Base-by-base conservation (phyloP, 1,140 invertebrate genomes). In the Drosophila tropicalis region DNA sequence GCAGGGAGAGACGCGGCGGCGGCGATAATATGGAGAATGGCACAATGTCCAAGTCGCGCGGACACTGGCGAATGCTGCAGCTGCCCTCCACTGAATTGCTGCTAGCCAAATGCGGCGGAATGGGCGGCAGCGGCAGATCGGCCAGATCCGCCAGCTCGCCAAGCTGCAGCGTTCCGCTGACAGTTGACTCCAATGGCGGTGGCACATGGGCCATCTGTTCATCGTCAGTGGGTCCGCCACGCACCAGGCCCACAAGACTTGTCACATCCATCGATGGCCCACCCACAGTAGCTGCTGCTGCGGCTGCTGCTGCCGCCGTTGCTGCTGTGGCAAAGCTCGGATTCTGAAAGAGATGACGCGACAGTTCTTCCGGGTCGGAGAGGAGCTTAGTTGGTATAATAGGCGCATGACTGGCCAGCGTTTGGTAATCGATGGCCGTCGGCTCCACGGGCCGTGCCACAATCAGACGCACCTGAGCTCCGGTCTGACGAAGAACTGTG, bases 361-460 rank as follows among this genome's bases (percentile, higher is more conserved):
- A 96, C 77, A 97, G 93, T 85, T 96, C 96, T 91, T 97, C 96
- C 10, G 96, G 96, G 92, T 97, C 96, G 63, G 94, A 94, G 69
- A 97, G 94, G 62, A 97, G 94, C 91, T 96, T 96, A 55, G 96
- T 97, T 63, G 96, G 96, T 67, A 97, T 96, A 70, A 97, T 95
- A 57, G 96, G 96, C 29, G 96, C 94, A 62, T 94, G 94, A 72
- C 94, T 94, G 41, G 93, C 93, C 39, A 95, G 92, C n/a, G 94
- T 93, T 84, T 94, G 92, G 78, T 93, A 93, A 89, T 95, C 95
- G 36, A 94, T 93, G 13, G 95, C 94, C 32, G 94, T 94, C 7
- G 96, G 95, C 90, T 97, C 96, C 13, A 97, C 94, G 10, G 96
- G 96, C 68, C 98, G 94, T 12, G 97, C 98, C 22, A 99, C 98